These are phyloP conservation scores for Eulemur macaco DNA, from an alignment of 2,113 vertebrate genomes.

Conservation along the genomic window DNA sequence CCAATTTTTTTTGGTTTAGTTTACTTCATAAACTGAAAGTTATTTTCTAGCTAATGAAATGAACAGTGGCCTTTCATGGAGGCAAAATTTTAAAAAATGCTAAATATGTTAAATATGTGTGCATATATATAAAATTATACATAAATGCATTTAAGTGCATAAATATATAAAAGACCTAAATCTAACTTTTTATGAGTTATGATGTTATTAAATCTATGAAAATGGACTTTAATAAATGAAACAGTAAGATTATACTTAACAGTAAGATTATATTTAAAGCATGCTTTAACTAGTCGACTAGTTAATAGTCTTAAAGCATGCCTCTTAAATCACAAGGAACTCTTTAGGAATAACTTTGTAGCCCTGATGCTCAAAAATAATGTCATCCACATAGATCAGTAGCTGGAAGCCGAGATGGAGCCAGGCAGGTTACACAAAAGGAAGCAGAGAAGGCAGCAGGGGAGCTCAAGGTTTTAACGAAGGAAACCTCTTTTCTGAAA, in stretches of 20 bases:
- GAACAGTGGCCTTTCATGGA: neutral
- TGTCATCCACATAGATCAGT: fast-evolving
- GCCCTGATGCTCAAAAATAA: fast-evolving
- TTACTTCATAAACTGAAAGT: neutral
- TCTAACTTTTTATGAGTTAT: neutral
- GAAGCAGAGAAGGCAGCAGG: neutral
- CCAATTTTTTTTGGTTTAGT: neutral
- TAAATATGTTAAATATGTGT: neutral
- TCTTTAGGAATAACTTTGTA: fast-evolving
- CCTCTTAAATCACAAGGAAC: neutral
- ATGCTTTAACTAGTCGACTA: neutral
- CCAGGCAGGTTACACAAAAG: neutral
- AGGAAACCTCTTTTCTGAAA: too few species aligned
- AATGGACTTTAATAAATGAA: neutral
- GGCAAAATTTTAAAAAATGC: neutral
- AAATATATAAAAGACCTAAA: neutral
- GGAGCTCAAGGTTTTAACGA: fast-evolving
- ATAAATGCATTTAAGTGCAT: neutral
- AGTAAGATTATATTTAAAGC: neutral
- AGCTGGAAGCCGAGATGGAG: neutral
- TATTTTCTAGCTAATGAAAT: neutral
- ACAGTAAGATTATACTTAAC: neutral
- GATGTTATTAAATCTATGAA: neutral
- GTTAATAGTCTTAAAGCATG: neutral
- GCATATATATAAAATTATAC: neutral